These are phyloP conservation scores for Apus apus DNA, from an alignment of 2,113 vertebrate genomes.

Conservation along the genomic window DNA sequence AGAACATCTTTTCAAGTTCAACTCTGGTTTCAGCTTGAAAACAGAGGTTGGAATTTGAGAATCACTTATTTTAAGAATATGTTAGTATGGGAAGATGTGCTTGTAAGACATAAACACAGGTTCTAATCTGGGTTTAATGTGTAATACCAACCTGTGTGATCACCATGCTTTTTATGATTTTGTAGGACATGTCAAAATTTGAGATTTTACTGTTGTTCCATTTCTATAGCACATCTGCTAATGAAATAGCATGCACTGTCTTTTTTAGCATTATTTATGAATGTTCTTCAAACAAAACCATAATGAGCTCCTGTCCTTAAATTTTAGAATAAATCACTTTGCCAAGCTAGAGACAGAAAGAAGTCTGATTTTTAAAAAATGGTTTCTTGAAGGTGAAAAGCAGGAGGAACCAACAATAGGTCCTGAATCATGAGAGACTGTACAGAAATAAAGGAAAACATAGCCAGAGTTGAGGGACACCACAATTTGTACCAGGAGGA, in stretches of 20 bases:
- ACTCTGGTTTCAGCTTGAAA: neutral
- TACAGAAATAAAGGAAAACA: neutral
- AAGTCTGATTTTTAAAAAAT: neutral
- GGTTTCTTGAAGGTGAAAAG: neutral
- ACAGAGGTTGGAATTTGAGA: neutral
- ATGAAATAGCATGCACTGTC: neutral
- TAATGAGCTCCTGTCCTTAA: neutral
- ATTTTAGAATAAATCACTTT: neutral
- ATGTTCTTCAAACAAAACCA: neutral
- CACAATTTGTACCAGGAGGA: neutral
- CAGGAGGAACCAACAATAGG: neutral
- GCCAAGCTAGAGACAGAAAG: neutral
- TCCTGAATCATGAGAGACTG: neutral
- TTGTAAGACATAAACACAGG: neutral
- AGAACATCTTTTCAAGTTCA: neutral
- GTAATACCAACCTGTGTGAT: neutral
- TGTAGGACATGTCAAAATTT: neutral
- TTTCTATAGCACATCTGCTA: neutral
- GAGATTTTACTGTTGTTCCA: neutral
- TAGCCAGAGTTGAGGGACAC: neutral
- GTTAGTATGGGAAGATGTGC: neutral
- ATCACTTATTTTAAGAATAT: neutral
- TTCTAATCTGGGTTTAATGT: neutral
- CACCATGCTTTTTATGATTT: neutral
- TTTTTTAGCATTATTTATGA: neutral